Percentiles rank a stretch among this genome's conserved stretches.
These are phyloP conservation scores for Urocolius indicus DNA, from an alignment of 2,113 vertebrate genomes.

Conservation along the genomic window DNA sequence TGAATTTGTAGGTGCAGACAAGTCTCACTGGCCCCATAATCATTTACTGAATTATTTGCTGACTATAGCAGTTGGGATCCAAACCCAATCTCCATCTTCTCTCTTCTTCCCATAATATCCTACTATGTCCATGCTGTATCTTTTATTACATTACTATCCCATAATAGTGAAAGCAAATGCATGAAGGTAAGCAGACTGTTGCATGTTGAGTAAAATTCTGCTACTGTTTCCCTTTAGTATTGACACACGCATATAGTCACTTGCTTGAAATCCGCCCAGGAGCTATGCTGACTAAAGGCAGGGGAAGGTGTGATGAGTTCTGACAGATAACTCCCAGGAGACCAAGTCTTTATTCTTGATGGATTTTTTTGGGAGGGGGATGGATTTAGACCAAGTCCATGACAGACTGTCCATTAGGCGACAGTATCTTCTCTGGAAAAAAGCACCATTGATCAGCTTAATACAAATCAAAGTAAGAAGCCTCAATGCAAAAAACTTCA, in stretches of 20 bases:
- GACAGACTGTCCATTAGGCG: background rate
- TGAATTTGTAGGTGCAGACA: background rate
- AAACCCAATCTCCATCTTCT: background rate
- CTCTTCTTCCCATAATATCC: accelerated
- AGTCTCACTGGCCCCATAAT: background rate
- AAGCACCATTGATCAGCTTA: background rate
- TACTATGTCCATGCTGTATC: background rate
- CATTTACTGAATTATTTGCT: background rate
- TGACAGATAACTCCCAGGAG: background rate
- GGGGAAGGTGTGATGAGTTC: background rate
- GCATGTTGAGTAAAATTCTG: background rate
- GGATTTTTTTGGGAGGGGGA: background rate
- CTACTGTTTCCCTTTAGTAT: background rate
- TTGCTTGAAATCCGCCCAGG: background rate
- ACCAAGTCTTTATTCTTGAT: background rate
- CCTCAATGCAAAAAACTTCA: background rate
- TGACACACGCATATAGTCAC: accelerated
- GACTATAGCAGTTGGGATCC: background rate
- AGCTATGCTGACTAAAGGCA: background rate
- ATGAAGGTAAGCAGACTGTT: background rate
- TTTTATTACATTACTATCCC: background rate
- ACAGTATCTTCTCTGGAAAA: background rate
- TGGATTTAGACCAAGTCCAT: background rate
- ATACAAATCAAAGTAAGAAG: background rate
- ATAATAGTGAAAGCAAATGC: background rate